Base-by-base conservation (phyloP, 1,140 invertebrate genomes). In the Batillaria attramentaria region DNA sequence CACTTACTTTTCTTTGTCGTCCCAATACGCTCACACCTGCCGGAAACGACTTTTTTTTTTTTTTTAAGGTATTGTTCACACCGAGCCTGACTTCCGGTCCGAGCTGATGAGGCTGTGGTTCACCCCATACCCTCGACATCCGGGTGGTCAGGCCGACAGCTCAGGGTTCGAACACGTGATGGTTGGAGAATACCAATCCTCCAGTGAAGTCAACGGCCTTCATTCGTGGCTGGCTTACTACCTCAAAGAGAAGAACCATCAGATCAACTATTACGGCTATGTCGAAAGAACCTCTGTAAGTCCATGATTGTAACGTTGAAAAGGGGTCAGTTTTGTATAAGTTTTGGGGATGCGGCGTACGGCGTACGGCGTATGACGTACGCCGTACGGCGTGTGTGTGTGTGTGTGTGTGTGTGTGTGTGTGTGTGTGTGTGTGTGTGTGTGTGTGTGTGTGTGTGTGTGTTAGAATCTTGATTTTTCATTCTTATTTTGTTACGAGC, bases 111-210 rank as follows among this genome's bases (percentile, higher is more conserved):
- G 86, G n/a, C 77, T 90, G 10, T 91, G 90, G 90, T 90, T 90
- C 69, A 84, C 87, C 33, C 79, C 86, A 13, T 90, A 90, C 81
- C 77, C 82, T 18, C 78, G 89, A 35, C 83, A 83, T 20, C 77
- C 80, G 0, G 76, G 83, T 31, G 81, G 80, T 16, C 39, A 62
- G 42, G n/a, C 72, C 18, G 87, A 89, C 72, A 88, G 87, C 35
- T 86, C 83, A 70, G 90, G 90, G 4, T 91, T 91, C 80, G 91
- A 92, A 77, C 91, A 92, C 84, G 89, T 92, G 10, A 91, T 91
- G 83, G 86, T 89, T 37, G 91, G 91, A 33, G 91, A 92, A 82
- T 82, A 78, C 50, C 78, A 77, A 84, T 85, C 77, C 65, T 78
- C 31, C 57, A 68, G 81, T 4, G 72, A 81, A n/a, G 87, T 92